Evolutionary conservation across 2,113 vertebrate species (phyloP).

Genomic region (Amazona vittata): DNA sequence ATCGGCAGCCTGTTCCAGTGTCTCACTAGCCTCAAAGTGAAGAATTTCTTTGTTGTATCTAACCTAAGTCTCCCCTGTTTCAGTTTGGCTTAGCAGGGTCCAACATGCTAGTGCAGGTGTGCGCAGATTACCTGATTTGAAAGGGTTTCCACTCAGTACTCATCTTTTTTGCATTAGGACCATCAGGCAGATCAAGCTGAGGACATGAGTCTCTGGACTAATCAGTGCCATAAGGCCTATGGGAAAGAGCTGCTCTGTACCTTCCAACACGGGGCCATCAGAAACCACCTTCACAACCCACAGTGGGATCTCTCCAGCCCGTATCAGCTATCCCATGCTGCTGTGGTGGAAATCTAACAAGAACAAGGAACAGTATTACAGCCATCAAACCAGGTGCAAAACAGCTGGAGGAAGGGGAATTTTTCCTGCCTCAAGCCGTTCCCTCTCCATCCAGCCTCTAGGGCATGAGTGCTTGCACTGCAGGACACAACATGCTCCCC

Average conservation of each 20-base stretch:
- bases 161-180: neutral
- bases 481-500: rapidly evolving
- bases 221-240: neutral
- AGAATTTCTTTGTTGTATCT: neutral
- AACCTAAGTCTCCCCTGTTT: neutral
- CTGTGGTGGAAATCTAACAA: neutral
- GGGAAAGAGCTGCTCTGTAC: neutral
- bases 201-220: neutral
- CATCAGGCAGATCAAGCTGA: rapidly evolving
- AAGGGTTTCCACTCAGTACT: neutral
- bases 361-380: neutral
- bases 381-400: neutral
- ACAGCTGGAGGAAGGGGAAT: neutral
- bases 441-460: neutral
- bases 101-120: neutral
- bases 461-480: rapidly evolving
- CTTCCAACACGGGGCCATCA: neutral
- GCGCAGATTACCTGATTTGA: neutral
- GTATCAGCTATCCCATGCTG: rapidly evolving
- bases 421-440: neutral
- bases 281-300: neutral
- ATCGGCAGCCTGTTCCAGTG: neutral
- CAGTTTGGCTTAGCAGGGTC: neutral
- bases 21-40: neutral
- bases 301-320: neutral